These are phyloP conservation scores for Haplochromis burtoni DNA, from an alignment of 2,113 vertebrate species.

Conservation along the genomic window DNA sequence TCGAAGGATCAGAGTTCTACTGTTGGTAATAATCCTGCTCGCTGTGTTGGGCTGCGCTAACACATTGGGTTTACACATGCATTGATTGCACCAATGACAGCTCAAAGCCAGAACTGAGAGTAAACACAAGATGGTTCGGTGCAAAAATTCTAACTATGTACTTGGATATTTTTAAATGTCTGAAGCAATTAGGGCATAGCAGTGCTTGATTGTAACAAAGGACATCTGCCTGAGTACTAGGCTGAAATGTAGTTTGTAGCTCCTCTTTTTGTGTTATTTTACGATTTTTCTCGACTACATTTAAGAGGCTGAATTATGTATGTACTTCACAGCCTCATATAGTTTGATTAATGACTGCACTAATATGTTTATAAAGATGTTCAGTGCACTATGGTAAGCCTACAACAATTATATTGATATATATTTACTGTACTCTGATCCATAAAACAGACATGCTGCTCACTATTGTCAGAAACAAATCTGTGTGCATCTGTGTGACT, in stretches of 20 bases:
- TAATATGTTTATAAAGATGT: neutral
- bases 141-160: neutral
- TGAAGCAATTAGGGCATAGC: neutral
- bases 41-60: conserved; percentile 33
- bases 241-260: neutral
- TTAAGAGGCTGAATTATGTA: neutral
- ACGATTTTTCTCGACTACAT: neutral
- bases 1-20: conserved; percentile 51
- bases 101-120: neutral
- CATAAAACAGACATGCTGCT: neutral
- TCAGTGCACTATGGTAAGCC: neutral
- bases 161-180: neutral
- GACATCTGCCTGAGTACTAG: neutral
- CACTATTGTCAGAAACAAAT: neutral
- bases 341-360: neutral
- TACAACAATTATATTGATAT: neutral
- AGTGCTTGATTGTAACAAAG: neutral
- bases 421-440: neutral
- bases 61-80: conserved; percentile 7
- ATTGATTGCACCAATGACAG: conserved; percentile 31
- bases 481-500: neutral
- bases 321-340: neutral
- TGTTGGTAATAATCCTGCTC: conserved; percentile 50
- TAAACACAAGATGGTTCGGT: neutral
- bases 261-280: neutral